A percentile compares a stretch with the other conserved stretches of the same genome.
These are phyloP conservation scores for Varanus komodoensis DNA, from an alignment of 2,113 vertebrate species.

Conservation along the genomic window DNA sequence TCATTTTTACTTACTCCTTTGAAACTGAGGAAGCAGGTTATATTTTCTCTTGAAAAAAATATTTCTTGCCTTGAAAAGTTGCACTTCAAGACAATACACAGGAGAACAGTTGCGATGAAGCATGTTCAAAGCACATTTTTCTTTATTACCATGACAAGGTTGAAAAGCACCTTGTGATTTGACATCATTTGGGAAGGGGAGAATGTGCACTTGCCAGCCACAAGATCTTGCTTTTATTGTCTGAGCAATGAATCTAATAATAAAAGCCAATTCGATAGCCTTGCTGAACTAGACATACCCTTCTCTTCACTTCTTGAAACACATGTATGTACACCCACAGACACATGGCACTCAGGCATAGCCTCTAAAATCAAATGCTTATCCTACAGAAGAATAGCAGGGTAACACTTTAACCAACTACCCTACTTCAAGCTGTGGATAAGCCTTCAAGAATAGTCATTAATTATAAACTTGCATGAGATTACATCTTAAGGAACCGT, in stretches of 20 bases:
- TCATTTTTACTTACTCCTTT: conserved; percentile 23
- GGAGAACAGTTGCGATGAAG: conserved; percentile 20
- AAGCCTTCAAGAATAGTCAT: conserved; percentile 8
- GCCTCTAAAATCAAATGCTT: conserved; percentile 18
- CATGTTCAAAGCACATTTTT: neutral
- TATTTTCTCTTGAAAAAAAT: neutral
- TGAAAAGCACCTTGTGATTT: conserved; percentile 19
- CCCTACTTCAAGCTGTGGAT: neutral
- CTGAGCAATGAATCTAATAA: conserved; percentile 29
- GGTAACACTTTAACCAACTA: conserved; percentile 5
- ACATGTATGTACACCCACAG: neutral
- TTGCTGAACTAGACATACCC: neutral
- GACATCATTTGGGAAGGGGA: conserved; percentile 10
- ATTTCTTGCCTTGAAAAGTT: conserved; percentile 27
- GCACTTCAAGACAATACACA: neutral
- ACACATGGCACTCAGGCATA: neutral
- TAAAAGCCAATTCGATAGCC: conserved; percentile 14
- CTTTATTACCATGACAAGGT: conserved; percentile 34
- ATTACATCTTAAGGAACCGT: neutral
- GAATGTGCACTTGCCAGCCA: neutral
- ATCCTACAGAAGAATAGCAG: conserved; percentile 9
- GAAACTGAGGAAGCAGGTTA: neutral
- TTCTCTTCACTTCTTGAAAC: conserved; percentile 27
- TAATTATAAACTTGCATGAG: neutral
- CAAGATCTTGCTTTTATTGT: conserved; percentile 5